These are phyloP conservation scores for Hyposoter dolosus DNA, from an alignment of 2,888 invertebrate genomes.

Conservation along the genomic window DNA sequence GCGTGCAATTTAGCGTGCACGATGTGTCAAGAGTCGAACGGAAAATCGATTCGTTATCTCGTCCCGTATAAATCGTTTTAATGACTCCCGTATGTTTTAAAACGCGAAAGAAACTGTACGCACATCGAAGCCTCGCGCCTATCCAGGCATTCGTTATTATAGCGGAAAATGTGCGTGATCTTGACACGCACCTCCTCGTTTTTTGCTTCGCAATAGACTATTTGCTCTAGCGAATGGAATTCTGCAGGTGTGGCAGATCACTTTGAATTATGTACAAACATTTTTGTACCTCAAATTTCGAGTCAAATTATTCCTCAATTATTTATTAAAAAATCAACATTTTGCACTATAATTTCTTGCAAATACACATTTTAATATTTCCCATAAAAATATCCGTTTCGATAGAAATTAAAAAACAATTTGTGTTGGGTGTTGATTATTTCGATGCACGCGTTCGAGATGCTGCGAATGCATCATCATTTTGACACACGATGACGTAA, in stretches of 20 bases:
- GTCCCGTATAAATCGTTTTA: conserved; percentile 34
- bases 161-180: conserved; percentile 79
- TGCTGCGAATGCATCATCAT: conserved; percentile 38
- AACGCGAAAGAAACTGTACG: conserved; percentile 14
- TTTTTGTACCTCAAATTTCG: not conserved
- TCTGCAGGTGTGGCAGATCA: conserved; percentile 57
- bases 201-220: conserved; percentile 53
- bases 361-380: not conserved
- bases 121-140: conserved; percentile 1
- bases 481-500: conserved; percentile 54
- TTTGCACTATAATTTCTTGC: not conserved
- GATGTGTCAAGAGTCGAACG: conserved; percentile 55
- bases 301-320: not conserved
- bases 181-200: conserved; percentile 76
- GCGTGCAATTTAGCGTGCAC: conserved; percentile 8
- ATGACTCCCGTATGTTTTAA: conserved; percentile 12
- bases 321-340: not conserved
- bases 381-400: not conserved
- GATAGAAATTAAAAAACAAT: not conserved
- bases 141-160: conserved; percentile 58
- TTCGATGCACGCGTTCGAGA: conserved; percentile 50
- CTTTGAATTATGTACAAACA: conserved; percentile 6
- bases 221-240: conserved; percentile 37
- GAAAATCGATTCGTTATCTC: conserved; percentile 49
- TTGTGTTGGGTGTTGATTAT: conserved; percentile 60